Evolutionary conservation across 2,113 vertebrate species (phyloP).

Genomic region (Manacus vitellinus): DNA sequence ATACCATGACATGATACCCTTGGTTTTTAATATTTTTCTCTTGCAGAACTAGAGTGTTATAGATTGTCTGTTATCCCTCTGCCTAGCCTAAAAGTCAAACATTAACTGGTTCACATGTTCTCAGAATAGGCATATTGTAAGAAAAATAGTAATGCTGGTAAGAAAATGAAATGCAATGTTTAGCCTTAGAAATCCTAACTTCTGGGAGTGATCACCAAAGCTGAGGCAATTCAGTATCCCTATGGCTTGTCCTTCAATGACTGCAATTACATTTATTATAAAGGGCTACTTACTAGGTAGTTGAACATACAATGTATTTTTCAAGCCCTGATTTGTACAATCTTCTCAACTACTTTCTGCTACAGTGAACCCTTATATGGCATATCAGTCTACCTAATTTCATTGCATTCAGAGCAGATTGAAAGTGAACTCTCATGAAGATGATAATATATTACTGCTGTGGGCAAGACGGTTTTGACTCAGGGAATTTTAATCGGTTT

Average conservation of each 20-base stretch:
- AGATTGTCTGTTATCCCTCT: not conserved
- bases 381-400: not conserved
- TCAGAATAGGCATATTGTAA: not conserved
- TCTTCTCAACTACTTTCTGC: not conserved
- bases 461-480: not conserved
- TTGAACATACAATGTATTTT: not conserved
- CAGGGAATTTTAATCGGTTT: rapidly evolving
- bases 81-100: not conserved
- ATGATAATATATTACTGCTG: not conserved
- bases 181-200: not conserved
- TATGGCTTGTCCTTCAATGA: not conserved
- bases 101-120: not conserved
- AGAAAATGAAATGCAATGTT: not conserved
- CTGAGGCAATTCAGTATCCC: not conserved
- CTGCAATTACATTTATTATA: not conserved
- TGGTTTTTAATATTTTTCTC: not conserved
- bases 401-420: not conserved
- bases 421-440: not conserved
- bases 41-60: not conserved
- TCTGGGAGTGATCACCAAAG: not conserved
- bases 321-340: not conserved
- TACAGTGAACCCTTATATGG: not conserved
- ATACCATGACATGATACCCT: rapidly evolving
- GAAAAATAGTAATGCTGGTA: not conserved
- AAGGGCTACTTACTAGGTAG: not conserved